These are phyloP conservation scores for Pteronura brasiliensis DNA, from an alignment of 2,113 vertebrate genomes.

Conservation along the genomic window DNA sequence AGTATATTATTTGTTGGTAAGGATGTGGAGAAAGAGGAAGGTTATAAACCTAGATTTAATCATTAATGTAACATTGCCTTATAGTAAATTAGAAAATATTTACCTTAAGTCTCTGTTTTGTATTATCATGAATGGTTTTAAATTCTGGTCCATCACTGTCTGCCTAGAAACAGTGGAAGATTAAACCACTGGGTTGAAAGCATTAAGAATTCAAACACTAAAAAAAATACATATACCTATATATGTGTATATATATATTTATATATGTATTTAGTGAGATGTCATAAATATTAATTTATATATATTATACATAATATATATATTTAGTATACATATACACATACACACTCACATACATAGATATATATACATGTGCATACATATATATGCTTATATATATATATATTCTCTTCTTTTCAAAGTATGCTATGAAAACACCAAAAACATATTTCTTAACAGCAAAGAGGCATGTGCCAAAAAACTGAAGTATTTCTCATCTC, in stretches of 20 bases:
- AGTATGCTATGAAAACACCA: not conserved
- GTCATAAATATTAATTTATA: too few relatives aligned
- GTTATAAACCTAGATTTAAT: not conserved
- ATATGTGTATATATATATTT: not conserved
- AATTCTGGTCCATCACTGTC: constrained; percentile 90
- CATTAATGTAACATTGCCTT: not conserved
- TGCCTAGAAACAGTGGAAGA: constrained; percentile 83
- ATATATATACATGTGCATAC: not conserved
- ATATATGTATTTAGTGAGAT: not conserved
- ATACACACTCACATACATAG: not conserved
- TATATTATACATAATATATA: too few relatives aligned
- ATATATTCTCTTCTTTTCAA: not conserved
- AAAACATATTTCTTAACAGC: not conserved
- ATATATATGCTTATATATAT: not conserved
- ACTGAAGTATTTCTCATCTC: not conserved
- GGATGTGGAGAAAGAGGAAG: not conserved
- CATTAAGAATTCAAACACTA: not conserved
- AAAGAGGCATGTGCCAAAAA: not conserved
- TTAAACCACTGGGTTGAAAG: constrained; percentile 30
- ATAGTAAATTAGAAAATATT: constrained; percentile 61
- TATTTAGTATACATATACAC: not conserved
- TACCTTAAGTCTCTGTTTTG: constrained; percentile 90
- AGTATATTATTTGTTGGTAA: not conserved
- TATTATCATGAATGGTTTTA: constrained; percentile 86
- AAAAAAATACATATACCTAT: not conserved